Conservation (phyloP, 2,797 vertebrate species). For the Syndactyla subalaris region DNA sequence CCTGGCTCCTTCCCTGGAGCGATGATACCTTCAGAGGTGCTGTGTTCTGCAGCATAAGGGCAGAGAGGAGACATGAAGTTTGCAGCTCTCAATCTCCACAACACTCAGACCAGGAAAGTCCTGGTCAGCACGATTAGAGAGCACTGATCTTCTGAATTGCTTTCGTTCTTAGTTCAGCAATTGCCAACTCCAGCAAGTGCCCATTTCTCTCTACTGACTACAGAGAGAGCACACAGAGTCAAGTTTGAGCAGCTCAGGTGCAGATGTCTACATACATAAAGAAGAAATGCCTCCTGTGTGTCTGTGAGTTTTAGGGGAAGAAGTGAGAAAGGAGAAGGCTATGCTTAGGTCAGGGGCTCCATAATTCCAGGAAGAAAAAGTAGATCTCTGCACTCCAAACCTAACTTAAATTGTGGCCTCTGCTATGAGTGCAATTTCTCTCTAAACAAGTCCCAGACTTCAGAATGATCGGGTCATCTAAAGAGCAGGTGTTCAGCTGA, state of each 20-base stretch:
- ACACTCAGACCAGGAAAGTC: neutral
- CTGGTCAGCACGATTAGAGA: neutral
- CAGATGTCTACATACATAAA: accelerated
- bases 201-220: neutral
- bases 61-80: neutral
- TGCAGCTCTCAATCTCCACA: neutral
- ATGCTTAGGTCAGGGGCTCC: neutral
- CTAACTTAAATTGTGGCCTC: neutral
- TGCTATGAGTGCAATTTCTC: neutral
- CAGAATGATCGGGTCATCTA: neutral
- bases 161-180: neutral
- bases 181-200: neutral
- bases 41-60: neutral
- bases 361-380: neutral
- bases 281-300: neutral
- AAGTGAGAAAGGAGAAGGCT: neutral
- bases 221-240: neutral
- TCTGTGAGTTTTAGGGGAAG: neutral
- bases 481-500: neutral
- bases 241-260: neutral
- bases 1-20: neutral
- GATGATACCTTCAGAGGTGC: neutral
- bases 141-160: neutral
- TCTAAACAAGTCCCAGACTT: neutral
- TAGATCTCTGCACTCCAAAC: neutral